Evolutionary conservation across 2,888 invertebrate species (phyloP).

Genomic region (Phasia obesa): DNA sequence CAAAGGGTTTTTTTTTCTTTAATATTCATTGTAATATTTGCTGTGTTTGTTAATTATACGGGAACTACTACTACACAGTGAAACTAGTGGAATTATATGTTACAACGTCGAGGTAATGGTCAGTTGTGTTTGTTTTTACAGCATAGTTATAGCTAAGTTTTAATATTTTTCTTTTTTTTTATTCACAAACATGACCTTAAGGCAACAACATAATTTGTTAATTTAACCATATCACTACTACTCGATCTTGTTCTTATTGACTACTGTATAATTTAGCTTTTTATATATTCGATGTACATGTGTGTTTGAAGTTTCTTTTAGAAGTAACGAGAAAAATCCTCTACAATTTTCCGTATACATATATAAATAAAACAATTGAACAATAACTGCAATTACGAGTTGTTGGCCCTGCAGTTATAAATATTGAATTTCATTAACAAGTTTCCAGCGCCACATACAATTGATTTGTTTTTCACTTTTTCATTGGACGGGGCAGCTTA

Average conservation of each 20-base stretch:
- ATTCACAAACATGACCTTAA: conserved; percentile 50
- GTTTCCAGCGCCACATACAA: conserved; percentile 4
- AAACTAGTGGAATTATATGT: conserved; percentile 3
- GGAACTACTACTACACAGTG: not conserved
- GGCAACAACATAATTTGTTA: conserved; percentile 63
- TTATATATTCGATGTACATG: conserved; percentile 13
- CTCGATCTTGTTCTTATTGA: conserved; percentile 23
- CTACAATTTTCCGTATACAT: too few relatives aligned
- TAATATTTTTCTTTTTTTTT: conserved; percentile 1
- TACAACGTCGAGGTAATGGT: conserved; percentile 31
- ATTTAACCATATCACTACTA: conserved; percentile 55
- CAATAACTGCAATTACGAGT: conserved; percentile 66
- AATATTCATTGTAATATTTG: conserved; percentile 5
- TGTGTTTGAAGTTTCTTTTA: not conserved
- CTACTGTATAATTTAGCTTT: conserved; percentile 47
- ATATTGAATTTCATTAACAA: conserved; percentile 62
- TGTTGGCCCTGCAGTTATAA: conserved; percentile 56
- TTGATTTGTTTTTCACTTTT: not conserved
- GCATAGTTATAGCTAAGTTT: conserved; percentile 27
- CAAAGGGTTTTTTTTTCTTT: conserved; percentile 18
- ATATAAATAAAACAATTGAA: conserved; percentile 64
- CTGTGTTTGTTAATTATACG: conserved; percentile 12
- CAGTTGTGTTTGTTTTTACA: conserved; percentile 25
- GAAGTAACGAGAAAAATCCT: not conserved
- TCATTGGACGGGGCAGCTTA: conserved; percentile 14